Percentiles rank a stretch among this genome's conserved stretches.
Conservation (phyloP, 2,888 invertebrate genomes). For the Neelides folsomi region DNA sequence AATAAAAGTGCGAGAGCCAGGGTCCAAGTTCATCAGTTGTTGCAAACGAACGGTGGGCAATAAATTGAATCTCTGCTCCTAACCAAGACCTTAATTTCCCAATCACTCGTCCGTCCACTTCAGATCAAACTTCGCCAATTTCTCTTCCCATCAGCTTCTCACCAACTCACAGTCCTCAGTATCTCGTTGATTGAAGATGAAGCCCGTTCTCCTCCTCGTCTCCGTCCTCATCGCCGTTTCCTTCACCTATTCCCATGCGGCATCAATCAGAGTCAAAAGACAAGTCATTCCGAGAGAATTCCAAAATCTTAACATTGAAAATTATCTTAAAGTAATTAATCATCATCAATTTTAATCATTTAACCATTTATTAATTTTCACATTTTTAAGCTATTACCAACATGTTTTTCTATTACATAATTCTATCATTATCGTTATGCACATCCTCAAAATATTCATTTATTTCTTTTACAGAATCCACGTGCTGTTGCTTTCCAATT, state of each 20-base stretch:
- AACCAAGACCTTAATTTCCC: too few relatives aligned
- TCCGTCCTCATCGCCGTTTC: slow-evolving; percentile 14
- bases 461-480: slow-evolving; percentile 20
- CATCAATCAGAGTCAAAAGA: slow-evolving; percentile 16
- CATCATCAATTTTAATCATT: too few relatives aligned
- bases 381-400: too few relatives aligned
- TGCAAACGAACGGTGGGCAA: too few relatives aligned
- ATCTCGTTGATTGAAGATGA: background rate
- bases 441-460: slow-evolving; percentile 1
- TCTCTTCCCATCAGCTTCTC: too few relatives aligned
- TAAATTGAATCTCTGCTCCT: too few relatives aligned
- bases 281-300: slow-evolving; percentile 30
- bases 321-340: slow-evolving; percentile 32
- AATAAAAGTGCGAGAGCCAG: too few relatives aligned
- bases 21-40: too few relatives aligned
- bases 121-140: too few relatives aligned
- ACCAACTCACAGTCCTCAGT: too few relatives aligned
- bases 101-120: too few relatives aligned
- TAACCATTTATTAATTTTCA: too few relatives aligned
- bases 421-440: background rate
- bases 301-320: slow-evolving; percentile 32
- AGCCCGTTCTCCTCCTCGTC: slow-evolving; percentile 2
- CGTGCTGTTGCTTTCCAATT: slow-evolving; percentile 31
- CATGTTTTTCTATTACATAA: background rate
- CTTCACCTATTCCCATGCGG: slow-evolving; percentile 14